These are phyloP conservation scores for Lytechinus variegatus DNA, from an alignment of 35 echinoderm and acorn worm species.

Conservation along the genomic window DNA sequence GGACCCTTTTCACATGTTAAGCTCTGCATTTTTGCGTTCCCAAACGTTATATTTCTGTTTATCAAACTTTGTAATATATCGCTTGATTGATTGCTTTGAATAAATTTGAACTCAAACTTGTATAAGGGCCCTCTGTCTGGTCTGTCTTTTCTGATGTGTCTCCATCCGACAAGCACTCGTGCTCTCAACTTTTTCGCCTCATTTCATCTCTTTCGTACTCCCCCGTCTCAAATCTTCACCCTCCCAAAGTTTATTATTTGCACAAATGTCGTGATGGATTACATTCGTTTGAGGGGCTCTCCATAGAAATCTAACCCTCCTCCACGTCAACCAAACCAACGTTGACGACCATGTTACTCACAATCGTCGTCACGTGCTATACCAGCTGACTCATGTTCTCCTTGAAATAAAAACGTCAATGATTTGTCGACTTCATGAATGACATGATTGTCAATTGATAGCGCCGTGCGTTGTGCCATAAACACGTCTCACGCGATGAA, in stretches of 20 bases:
- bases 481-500: not conserved
- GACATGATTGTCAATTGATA: not conserved
- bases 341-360: not conserved
- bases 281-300: not conserved
- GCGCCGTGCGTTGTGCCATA: not conserved
- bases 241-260: too few species aligned
- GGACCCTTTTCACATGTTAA: too few species aligned
- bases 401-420: not conserved
- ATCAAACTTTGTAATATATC: too few species aligned
- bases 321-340: not conserved
- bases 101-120: too few species aligned
- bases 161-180: too few species aligned
- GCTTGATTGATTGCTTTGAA: too few species aligned
- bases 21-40: too few species aligned
- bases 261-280: not conserved
- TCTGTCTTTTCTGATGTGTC: too few species aligned
- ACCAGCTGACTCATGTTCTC: not conserved
- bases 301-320: not conserved
- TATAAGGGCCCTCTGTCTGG: not conserved
- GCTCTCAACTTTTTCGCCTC: too few species aligned
- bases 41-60: too few species aligned
- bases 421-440: not conserved
- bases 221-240: too few species aligned
- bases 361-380: not conserved
- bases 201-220: too few species aligned